These are phyloP conservation scores for Rhabdornis inornatus DNA, from an alignment of 2,113 vertebrate species.

Conservation along the genomic window DNA sequence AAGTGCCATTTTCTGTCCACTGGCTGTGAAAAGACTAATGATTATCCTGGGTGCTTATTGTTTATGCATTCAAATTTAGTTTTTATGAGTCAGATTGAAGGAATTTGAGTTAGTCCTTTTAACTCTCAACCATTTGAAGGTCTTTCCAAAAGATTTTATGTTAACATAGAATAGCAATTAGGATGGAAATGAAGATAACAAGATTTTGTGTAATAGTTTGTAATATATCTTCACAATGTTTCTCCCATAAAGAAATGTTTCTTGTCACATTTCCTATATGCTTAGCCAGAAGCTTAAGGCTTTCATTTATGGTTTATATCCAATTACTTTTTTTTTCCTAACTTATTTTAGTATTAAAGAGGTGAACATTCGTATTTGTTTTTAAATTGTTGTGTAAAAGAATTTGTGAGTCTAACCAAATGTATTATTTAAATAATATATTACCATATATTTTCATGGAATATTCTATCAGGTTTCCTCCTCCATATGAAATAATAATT, in stretches of 20 bases:
- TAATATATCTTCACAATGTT: background rate
- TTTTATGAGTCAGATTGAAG: background rate
- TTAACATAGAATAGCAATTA: background rate
- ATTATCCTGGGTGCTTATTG: background rate
- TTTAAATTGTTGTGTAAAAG: background rate
- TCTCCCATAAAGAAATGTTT: background rate
- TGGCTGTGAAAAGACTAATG: background rate
- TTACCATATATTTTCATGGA: background rate
- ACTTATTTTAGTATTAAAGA: background rate
- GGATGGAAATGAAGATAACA: background rate
- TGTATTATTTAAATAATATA: background rate
- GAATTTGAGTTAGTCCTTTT: background rate
- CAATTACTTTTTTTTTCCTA: background rate
- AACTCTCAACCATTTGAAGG: background rate
- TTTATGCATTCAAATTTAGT: background rate
- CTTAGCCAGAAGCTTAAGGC: background rate
- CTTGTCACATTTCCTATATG: background rate
- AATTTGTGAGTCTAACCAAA: background rate
- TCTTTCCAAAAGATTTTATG: background rate
- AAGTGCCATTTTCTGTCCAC: background rate
- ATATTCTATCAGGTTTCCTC: background rate
- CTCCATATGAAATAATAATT: background rate
- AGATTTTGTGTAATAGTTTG: background rate
- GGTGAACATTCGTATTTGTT: background rate
- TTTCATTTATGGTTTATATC: background rate